Evolutionary conservation across 2,888 invertebrate genomes (phyloP).

Genomic region (Cancer borealis): DNA sequence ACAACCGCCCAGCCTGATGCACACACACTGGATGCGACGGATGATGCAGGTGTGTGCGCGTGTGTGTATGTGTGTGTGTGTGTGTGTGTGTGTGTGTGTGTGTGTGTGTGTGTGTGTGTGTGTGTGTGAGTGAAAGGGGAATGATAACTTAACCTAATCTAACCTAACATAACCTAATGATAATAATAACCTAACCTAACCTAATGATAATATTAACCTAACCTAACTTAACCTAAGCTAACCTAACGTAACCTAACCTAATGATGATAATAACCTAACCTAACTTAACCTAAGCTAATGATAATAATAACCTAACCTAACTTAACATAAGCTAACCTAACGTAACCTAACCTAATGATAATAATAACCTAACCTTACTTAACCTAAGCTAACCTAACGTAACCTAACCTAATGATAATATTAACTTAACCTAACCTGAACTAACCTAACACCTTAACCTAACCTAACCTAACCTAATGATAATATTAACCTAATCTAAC

Average conservation of each 20-base stretch:
- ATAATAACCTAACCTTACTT: no score
- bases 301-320: background rate
- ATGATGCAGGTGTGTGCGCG: background rate
- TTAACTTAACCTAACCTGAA: background rate
- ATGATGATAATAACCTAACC: background rate
- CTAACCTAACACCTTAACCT: background rate
- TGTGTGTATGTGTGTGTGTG: background rate
- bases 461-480: background rate
- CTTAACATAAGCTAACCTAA: no score
- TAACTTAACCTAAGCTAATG: background rate
- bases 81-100: no score
- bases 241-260: no score
- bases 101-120: background rate
- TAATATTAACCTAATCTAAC: background rate
- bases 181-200: background rate
- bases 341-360: no score
- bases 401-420: background rate
- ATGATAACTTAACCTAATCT: background rate
- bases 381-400: no score
- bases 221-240: no score
- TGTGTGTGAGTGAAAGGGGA: background rate
- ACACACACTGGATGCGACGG: background rate
- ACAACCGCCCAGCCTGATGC: background rate
- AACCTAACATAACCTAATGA: background rate
- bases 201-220: no score